These are phyloP conservation scores for Galerucella calmariensis DNA, from an alignment of 2,888 invertebrate genomes.

Conservation along the genomic window DNA sequence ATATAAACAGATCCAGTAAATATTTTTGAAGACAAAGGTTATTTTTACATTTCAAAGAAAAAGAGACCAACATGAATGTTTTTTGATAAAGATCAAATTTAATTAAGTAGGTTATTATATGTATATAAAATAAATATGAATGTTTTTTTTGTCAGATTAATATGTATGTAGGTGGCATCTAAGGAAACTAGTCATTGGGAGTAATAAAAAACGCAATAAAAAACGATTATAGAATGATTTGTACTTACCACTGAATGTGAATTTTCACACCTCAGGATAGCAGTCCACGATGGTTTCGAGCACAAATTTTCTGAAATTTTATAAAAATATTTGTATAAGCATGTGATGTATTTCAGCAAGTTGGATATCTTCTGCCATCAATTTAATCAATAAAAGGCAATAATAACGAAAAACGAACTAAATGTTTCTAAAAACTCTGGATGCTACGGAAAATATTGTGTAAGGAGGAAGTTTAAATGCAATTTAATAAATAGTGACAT, in stretches of 20 bases:
- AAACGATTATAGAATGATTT: slow-evolving; percentile 1
- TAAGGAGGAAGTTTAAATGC: slow-evolving; percentile 28
- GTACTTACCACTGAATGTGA: slow-evolving; percentile 54
- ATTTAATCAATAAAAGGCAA: slow-evolving; percentile 47
- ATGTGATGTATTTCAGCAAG: slow-evolving; percentile 38
- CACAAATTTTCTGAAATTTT: slow-evolving; percentile 50
- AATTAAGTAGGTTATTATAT: not conserved
- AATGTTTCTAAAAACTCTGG: slow-evolving; percentile 11
- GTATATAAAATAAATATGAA: not conserved
- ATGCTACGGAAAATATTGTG: slow-evolving; percentile 28
- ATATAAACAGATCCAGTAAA: not conserved
- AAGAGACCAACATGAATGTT: not conserved
- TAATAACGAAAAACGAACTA: slow-evolving; percentile 22
- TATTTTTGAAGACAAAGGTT: not conserved
- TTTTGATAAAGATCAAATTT: not conserved
- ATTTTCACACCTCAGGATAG: slow-evolving; percentile 49
- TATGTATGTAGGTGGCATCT: slow-evolving; percentile 17
- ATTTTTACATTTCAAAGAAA: not conserved
- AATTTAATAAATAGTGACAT: slow-evolving; percentile 46
- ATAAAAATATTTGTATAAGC: slow-evolving; percentile 42
- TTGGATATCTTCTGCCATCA: slow-evolving; percentile 42
- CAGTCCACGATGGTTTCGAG: slow-evolving; percentile 53
- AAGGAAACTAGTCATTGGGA: slow-evolving; percentile 4
- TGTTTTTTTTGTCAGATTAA: not conserved
- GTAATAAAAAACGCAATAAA: not conserved